phyloP scores from a whole-genome alignment of 1,140 invertebrate genomes.

The Coenobita brevimanus region DNA sequence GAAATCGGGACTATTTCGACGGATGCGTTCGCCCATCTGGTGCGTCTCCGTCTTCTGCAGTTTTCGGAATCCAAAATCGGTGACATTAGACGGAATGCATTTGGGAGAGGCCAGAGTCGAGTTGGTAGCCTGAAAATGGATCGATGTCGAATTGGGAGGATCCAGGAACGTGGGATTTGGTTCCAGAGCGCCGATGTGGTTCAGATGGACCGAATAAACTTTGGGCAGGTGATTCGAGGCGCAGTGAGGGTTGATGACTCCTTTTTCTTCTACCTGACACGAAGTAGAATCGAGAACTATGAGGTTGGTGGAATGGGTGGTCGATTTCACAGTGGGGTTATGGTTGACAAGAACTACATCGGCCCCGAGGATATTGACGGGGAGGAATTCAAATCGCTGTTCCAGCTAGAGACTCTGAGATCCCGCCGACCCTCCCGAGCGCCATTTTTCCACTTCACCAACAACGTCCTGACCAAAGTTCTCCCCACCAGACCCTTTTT shows the following conservation, averaged over 20 bases:
- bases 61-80: not conserved
- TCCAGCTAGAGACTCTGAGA: not conserved
- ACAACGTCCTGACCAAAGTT: slow-evolving; percentile 21
- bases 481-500: slow-evolving; percentile 18
- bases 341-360: slow-evolving; percentile 33
- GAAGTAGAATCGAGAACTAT: slow-evolving; percentile 8
- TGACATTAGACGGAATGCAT: slow-evolving; percentile 17
- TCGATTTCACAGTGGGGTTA: slow-evolving; percentile 9
- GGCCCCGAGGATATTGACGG: not conserved
- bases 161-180: slow-evolving; percentile 21
- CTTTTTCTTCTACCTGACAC: slow-evolving; percentile 29
- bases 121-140: slow-evolving; percentile 17
- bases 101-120: slow-evolving; percentile 12
- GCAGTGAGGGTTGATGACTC: slow-evolving; percentile 9
- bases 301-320: slow-evolving; percentile 28
- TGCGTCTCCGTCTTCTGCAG: not conserved
- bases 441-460: slow-evolving; percentile 34
- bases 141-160: not conserved
- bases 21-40: slow-evolving; percentile 27
- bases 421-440: not conserved
- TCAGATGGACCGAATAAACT: slow-evolving; percentile 6
- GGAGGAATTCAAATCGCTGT: not conserved
- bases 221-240: not conserved
- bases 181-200: slow-evolving; percentile 4
- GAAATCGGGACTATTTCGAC: not conserved